Conservation (phyloP, 2,888 invertebrate species). For the Pycnomerus fuliginosus region DNA sequence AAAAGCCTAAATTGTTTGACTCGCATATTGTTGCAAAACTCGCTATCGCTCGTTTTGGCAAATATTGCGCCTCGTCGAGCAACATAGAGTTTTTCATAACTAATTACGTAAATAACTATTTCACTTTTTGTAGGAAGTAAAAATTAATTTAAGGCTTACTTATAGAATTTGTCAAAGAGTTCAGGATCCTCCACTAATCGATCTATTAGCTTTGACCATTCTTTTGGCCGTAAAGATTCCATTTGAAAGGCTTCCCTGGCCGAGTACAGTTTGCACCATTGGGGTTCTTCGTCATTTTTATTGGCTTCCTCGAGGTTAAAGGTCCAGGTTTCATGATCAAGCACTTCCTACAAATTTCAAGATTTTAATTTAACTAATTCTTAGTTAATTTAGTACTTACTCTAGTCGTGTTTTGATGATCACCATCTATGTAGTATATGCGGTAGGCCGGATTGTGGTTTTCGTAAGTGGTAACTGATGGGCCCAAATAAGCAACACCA, state of each 20-base stretch:
- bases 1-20: no score
- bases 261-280: constrained; percentile 86
- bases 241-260: constrained; percentile 81
- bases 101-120: no score
- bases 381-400: constrained; percentile 52
- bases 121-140: background rate
- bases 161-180: constrained; percentile 83
- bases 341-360: constrained; percentile 66
- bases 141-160: constrained; percentile 56
- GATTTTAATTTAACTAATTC: background rate
- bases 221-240: constrained; percentile 77
- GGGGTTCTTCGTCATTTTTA: constrained; percentile 62
- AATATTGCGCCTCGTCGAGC: no score
- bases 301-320: constrained; percentile 93
- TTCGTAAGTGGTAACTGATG: constrained; percentile 91
- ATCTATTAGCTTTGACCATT: constrained; percentile 87
- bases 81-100: no score
- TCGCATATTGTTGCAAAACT: no score
- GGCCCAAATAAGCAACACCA: constrained; percentile 87
- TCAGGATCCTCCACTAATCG: constrained; percentile 81
- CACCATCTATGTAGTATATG: constrained; percentile 93
- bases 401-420: constrained; percentile 77
- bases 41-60: no score
- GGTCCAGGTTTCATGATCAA: constrained; percentile 95
- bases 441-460: constrained; percentile 92